Conservation (phyloP, 2,113 vertebrate genomes). For the Aepyceros melampus region DNA sequence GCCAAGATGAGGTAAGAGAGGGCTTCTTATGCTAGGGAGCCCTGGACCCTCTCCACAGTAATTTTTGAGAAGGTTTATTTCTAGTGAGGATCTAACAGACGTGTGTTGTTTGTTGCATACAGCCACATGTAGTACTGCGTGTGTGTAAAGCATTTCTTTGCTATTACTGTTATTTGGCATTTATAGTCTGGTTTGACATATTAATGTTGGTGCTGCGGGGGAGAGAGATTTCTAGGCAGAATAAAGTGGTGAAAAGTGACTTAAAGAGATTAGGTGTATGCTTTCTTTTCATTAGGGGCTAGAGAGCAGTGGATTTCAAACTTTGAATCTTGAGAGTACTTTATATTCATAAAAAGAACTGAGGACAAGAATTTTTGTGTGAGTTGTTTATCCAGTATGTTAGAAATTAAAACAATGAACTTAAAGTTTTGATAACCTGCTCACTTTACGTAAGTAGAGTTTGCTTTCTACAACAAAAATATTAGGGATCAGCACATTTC, state of each 20-base stretch:
- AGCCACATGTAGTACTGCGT: background rate
- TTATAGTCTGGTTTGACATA: background rate
- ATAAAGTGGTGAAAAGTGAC: background rate
- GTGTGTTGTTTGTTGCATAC: background rate
- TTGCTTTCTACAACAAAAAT: background rate
- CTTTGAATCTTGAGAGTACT: background rate
- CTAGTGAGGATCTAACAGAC: background rate
- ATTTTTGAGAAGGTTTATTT: background rate
- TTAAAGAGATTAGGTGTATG: background rate
- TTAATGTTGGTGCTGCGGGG: background rate
- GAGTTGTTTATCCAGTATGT: background rate
- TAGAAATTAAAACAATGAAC: background rate
- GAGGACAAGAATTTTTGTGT: background rate
- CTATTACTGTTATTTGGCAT: background rate
- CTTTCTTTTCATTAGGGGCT: background rate
- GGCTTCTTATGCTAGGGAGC: background rate
- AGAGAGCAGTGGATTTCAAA: background rate
- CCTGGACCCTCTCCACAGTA: background rate
- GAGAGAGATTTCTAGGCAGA: background rate
- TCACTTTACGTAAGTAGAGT: background rate
- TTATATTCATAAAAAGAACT: background rate
- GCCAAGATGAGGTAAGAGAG: background rate
- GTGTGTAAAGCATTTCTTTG: background rate
- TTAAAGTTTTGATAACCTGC: background rate
- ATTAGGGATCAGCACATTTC: background rate